phyloP scores from a whole-genome alignment of 1,140 invertebrate species.

The silkworm (Bombyx mori) region ASM3026992v2 NC_085121.1:13188001-13188500 shows the following conservation, averaged over 20 bases:
- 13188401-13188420: not conserved
- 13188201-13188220: constrained; percentile 6
- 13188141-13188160: too few species aligned
- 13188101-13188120: too few species aligned
- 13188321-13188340: constrained; percentile 41
- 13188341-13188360: constrained; percentile 50
- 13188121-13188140: too few species aligned
- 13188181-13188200: not conserved
- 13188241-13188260: constrained; percentile 49
- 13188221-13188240: constrained; percentile 2
- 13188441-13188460: constrained; percentile 58
- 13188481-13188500: constrained; percentile 59
- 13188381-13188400: constrained; percentile 10
- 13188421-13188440: constrained; percentile 26
- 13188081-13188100: too few species aligned
- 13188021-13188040: too few species aligned
- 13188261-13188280: constrained; percentile 33
- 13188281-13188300: constrained; percentile 24
- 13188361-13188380: constrained; percentile 43
- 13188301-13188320: constrained; percentile 8
- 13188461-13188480: constrained; percentile 61
- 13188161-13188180: not conserved
- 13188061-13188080: too few species aligned
- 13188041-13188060: too few species aligned
- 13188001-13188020: too few species aligned